A percentile compares a stretch with the other conserved stretches of the same genome.
phyloP scores from a whole-genome alignment of 53 echinoderm and acorn worm genomes.

The Luidia sarsii region DNA sequence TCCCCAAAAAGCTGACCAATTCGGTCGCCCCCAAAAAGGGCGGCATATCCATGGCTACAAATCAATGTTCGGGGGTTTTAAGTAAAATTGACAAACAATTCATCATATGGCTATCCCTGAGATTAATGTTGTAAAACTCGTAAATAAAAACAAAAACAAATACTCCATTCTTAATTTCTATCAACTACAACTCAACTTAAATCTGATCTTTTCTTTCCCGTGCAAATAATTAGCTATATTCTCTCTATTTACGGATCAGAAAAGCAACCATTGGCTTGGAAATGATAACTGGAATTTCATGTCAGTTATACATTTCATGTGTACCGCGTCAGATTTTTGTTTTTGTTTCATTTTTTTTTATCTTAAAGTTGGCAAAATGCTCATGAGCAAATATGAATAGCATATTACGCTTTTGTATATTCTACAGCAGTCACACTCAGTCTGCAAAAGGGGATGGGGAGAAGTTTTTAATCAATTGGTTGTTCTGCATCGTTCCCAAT shows the following conservation, averaged over 20 bases:
- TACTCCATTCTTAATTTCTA: not conserved
- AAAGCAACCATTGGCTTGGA: not conserved
- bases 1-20: too few relatives aligned
- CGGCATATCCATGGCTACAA: too few relatives aligned
- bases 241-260: too few relatives aligned
- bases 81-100: slow-evolving; percentile 34
- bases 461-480: too few relatives aligned
- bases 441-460: too few relatives aligned
- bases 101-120: slow-evolving; percentile 42
- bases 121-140: slow-evolving; percentile 15
- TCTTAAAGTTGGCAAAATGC: not conserved
- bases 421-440: too few relatives aligned
- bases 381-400: too few relatives aligned
- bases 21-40: too few relatives aligned
- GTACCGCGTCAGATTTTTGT: not conserved
- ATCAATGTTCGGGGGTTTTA: not conserved
- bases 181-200: not conserved
- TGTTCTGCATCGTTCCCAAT: too few relatives aligned
- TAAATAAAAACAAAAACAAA: not conserved
- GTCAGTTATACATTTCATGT: slow-evolving; percentile 22
- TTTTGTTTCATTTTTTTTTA: not conserved
- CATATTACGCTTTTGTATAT: too few relatives aligned
- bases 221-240: too few relatives aligned
- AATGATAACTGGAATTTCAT: slow-evolving; percentile 50
- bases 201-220: not conserved